These are phyloP conservation scores for Amphipoea lucens DNA, from an alignment of 2,888 invertebrate genomes.

Conservation along the genomic window DNA sequence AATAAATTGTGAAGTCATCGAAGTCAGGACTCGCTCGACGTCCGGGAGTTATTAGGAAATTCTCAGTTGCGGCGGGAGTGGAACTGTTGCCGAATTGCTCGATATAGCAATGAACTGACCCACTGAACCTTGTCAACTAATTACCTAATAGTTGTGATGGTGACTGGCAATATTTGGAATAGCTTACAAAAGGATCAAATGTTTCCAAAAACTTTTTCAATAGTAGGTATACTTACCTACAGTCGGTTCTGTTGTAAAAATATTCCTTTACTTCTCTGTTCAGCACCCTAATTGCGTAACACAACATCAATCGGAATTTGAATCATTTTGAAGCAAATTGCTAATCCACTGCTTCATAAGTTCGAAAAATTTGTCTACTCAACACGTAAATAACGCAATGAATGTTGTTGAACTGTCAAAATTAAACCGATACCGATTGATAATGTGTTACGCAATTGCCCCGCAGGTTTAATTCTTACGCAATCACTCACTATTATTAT, in stretches of 20 bases:
- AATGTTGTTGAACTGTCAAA: too few relatives aligned
- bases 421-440: too few relatives aligned
- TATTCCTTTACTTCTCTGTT: neutral
- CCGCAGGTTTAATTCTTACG: neutral
- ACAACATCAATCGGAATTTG: too few relatives aligned
- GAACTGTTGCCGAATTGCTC: slow-evolving; percentile 17
- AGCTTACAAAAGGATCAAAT: neutral
- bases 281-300: too few relatives aligned
- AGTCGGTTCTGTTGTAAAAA: too few relatives aligned
- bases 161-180: slow-evolving; percentile 7
- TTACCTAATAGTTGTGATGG: neutral
- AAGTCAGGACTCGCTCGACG: slow-evolving; percentile 21
- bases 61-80: slow-evolving; percentile 16
- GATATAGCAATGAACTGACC: slow-evolving; percentile 16
- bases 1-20: slow-evolving; percentile 39
- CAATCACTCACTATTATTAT: neutral
- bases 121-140: slow-evolving; percentile 17
- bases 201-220: neutral
- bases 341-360: too few relatives aligned
- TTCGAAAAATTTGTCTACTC: too few relatives aligned
- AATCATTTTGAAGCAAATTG: too few relatives aligned
- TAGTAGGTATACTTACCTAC: too few relatives aligned
- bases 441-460: too few relatives aligned
- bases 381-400: too few relatives aligned
- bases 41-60: slow-evolving; percentile 49